A percentile compares a stretch with the other conserved stretches of the same genome.
These are phyloP conservation scores for Empidonax alnorum DNA, from an alignment of 2,113 vertebrate genomes.

Conservation along the genomic window DNA sequence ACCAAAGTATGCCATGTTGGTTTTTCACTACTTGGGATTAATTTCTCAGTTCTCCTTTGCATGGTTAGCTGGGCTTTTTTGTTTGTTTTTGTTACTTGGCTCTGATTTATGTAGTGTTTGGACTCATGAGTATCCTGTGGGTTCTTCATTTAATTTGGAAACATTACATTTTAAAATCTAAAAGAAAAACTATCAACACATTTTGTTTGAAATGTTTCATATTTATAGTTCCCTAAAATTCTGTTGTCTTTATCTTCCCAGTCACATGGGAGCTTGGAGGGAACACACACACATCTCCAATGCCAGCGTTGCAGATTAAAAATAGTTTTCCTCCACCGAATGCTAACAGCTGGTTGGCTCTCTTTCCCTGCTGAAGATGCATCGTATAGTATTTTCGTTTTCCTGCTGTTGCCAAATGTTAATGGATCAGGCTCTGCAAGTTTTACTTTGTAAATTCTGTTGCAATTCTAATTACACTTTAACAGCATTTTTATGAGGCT, in stretches of 20 bases:
- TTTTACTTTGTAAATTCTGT: conserved; percentile 22
- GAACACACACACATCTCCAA: conserved; percentile 28
- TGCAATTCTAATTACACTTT: background rate
- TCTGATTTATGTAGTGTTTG: conserved; percentile 78
- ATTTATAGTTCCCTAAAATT: conserved; percentile 58
- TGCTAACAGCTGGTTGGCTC: conserved; percentile 56
- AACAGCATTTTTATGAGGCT: background rate
- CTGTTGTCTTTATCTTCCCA: conserved; percentile 28
- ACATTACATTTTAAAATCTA: conserved; percentile 74
- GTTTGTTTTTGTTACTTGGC: conserved; percentile 78
- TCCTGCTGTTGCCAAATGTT: conserved; percentile 19
- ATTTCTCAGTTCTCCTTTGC: conserved; percentile 56
- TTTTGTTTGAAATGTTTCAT: conserved; percentile 61
- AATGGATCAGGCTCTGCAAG: background rate
- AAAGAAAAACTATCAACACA: conserved; percentile 71
- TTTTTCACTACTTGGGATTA: conserved; percentile 60
- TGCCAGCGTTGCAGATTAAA: conserved; percentile 48
- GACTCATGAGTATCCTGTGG: conserved; percentile 80
- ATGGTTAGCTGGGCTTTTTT: conserved; percentile 76
- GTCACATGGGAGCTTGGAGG: conserved; percentile 32
- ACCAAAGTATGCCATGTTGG: conserved; percentile 27
- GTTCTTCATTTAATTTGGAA: conserved; percentile 76
- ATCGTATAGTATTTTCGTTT: background rate
- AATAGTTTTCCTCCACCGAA: conserved; percentile 34
- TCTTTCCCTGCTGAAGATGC: conserved; percentile 39